Evolutionary conservation across 2,797 vertebrate species (phyloP).

Genomic region (Melanogrammus aeglefinus): DNA sequence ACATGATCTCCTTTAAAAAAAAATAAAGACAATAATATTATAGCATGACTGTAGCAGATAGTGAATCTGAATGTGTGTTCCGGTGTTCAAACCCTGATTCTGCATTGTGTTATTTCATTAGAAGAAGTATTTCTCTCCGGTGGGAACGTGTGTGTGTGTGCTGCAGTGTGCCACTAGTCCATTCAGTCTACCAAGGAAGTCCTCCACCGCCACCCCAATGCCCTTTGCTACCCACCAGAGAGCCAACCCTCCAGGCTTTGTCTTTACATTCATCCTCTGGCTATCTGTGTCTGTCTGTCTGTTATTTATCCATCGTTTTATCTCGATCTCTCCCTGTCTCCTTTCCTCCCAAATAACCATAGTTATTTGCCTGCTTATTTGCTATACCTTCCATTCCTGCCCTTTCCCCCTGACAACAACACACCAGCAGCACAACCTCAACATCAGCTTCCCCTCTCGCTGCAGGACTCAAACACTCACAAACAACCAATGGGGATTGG

Average conservation of each 20-base stretch:
- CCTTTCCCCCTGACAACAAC: not conserved
- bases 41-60: not conserved
- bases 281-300: not conserved
- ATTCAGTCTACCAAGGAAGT: not conserved
- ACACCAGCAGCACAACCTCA: not conserved
- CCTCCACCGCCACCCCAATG: not conserved
- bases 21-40: too few relatives aligned
- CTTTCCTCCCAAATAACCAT: not conserved
- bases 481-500: conserved; percentile 2
- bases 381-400: not conserved
- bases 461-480: conserved; percentile 2
- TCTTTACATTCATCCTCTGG: not conserved
- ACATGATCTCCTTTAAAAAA: too few relatives aligned
- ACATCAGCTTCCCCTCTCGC: not conserved
- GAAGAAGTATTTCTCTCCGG: not conserved
- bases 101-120: not conserved
- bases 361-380: not conserved
- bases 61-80: not conserved
- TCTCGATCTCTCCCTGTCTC: not conserved
- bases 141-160: not conserved
- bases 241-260: not conserved
- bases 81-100: not conserved
- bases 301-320: not conserved
- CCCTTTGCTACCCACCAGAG: not conserved
- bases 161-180: too few relatives aligned